Evolutionary conservation across 2,113 vertebrate species (phyloP).

Genomic region (Nestor notabilis): DNA sequence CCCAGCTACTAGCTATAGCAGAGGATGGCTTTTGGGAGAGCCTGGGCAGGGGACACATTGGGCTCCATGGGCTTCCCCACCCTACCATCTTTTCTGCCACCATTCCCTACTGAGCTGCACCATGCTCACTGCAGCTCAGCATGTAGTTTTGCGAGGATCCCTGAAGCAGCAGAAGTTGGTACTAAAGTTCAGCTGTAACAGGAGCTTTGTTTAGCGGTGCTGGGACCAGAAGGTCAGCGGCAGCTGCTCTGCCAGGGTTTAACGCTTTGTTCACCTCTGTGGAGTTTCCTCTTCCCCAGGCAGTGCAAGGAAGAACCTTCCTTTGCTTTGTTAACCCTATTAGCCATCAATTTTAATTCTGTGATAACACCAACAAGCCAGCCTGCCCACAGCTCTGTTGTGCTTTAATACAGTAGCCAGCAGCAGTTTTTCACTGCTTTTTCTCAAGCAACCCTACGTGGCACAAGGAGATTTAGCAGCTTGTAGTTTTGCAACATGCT

Average conservation of each 20-base stretch:
- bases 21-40: neutral
- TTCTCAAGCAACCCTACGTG: neutral
- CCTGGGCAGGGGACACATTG: rapidly evolving
- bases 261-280: conserved; percentile 61
- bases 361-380: rapidly evolving
- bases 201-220: conserved; percentile 63
- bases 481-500: neutral
- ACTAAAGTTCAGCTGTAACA: conserved; percentile 73
- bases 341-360: neutral
- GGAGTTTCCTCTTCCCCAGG: neutral
- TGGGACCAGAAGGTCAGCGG: conserved; percentile 66
- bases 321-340: neutral
- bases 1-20: neutral
- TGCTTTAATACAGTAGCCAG: neutral
- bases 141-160: conserved; percentile 66
- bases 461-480: neutral
- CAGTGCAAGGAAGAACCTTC: neutral
- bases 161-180: conserved; percentile 57
- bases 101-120: rapidly evolving
- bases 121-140: rapidly evolving
- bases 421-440: neutral
- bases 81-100: neutral
- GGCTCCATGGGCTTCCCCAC: rapidly evolving
- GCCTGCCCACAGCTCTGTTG: neutral
- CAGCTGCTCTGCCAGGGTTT: conserved; percentile 67